Base-by-base conservation (phyloP, 2,888 invertebrate genomes). In the Amblyjoppa fuscipennis region DNA sequence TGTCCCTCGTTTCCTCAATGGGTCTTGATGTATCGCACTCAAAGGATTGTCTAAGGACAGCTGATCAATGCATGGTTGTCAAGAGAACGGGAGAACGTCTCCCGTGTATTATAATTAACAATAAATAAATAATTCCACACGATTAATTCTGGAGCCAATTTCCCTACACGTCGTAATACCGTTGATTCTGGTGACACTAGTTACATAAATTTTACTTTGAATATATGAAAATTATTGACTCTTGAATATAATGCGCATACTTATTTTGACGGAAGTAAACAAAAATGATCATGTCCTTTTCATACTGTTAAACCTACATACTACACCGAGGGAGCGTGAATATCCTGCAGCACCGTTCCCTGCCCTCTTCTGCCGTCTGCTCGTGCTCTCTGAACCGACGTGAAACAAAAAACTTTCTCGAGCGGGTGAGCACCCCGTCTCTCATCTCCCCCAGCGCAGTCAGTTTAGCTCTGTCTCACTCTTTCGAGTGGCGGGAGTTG, bases 381-480 rank as follows among this genome's bases (percentile, higher is more conserved):
- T 51, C 76, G 69, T 77, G 75, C 75, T 68, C 75, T 41, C 56
- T 45, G 74, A 28, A 38, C n/a, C 78, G 53, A 25, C 78, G 81
- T 76, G 70, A 79, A 86, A 81, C 78, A 75, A 78, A 73, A 86
- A 84, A 86, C 78, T 86, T 85, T 82, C 51, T 89, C 88, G 89
- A 92, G 89, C 89, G 80, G 83, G 81, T 89, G 85, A 90, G 91
- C 74, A 84, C 89, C 38, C 69, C 38, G 49, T 38, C 49, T 69
- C 51, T 41, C 75, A 34, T 75, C 61, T 68, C 70, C 61, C 59
- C 49, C 31, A 34, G n/a, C 34, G 34, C 64, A 64, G 28, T n/a
- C 31, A 16, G 64, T 31, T 34, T 75, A 71, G 68, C 45, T 64
- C 20, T 66, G 49, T 78, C 59, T 34, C 28, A 25, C 53, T 28